phyloP scores from a whole-genome alignment of 64 coral and sea anemone genomes.

The Actinia tenebrosa region DNA sequence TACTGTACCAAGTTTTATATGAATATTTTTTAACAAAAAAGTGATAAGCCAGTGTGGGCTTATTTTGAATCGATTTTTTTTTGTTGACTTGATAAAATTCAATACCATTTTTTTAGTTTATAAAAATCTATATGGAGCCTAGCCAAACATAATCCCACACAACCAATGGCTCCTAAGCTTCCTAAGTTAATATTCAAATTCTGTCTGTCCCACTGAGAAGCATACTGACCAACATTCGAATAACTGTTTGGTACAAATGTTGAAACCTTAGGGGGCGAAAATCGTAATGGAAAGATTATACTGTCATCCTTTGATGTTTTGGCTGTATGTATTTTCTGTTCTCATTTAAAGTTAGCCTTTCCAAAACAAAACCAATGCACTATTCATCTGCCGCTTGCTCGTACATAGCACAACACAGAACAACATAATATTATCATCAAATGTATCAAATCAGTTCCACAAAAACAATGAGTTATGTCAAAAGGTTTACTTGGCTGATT shows the following conservation, averaged over 20 bases:
- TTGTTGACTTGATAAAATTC: background rate
- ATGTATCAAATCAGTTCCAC: background rate
- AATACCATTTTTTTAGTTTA: background rate
- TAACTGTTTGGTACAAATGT: background rate
- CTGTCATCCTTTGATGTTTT: background rate
- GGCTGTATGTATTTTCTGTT: background rate
- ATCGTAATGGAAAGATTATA: background rate
- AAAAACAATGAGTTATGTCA: background rate
- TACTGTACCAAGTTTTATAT: no score
- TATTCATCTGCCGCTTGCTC: background rate
- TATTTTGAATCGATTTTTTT: background rate
- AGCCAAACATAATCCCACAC: constrained; percentile 2
- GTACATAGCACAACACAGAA: background rate
- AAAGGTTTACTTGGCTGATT: background rate
- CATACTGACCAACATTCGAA: background rate
- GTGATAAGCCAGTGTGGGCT: no score
- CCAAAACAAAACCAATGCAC: background rate
- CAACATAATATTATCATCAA: background rate
- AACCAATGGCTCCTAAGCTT: background rate
- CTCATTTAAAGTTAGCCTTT: background rate
- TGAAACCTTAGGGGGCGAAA: background rate
- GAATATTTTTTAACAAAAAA: no score
- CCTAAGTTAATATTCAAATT: background rate
- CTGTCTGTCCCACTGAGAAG: background rate
- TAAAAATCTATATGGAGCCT: background rate